Base-by-base conservation (phyloP, 2,113 vertebrate species). In the Hemicordylus capensis region DNA sequence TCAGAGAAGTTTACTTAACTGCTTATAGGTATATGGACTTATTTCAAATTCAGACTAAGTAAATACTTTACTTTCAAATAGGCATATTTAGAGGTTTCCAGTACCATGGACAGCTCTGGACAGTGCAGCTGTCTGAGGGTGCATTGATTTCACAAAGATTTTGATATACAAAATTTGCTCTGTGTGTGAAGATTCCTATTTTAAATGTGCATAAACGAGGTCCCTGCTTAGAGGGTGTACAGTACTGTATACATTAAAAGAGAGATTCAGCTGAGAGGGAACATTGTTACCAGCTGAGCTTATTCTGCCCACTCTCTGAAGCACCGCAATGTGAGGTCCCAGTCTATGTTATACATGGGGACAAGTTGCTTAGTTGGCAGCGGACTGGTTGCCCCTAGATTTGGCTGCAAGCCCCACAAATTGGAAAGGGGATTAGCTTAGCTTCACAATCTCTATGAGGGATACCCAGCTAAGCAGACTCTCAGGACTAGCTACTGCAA, bases 81-180 rank as follows among this genome's bases (percentile, higher is more conserved):
- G 89, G 63, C 84, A 76, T 64, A 69, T 46, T 48, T 67, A 59
- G 56, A n/a, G 84, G 7, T 10, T 19, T 91, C 92, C 93, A 94
- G 94, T 61, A 96, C 95, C 90, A 91, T 93, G 93, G 95, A 96
- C 83, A 96, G 93, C 28, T 88, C 88, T 42, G 34, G 39, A 59
- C 80, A 82, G 83, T 34, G 0, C 1, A 31, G 5, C 28, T 39
- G 66, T 0, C 3, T 63, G 6, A 80, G 85, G 89, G 66, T 70
- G 59, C n/a, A 72, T 67, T 83, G 73, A 64, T 73, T 34, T 31
- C 56, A 66, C 87, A 90, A 89, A 83, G 76, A 42, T 24, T 64
- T 78, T 6, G 46, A 83, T 39, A 67, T 34, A 28, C 86, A 93
- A 89, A 93, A 84, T 81, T 54, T 24, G 14, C 28, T 69, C 20